A percentile compares a stretch with the other conserved stretches of the same genome.
These are phyloP conservation scores for Poecilus cupreus DNA, from an alignment of 2,888 invertebrate species.

Conservation along the genomic window DNA sequence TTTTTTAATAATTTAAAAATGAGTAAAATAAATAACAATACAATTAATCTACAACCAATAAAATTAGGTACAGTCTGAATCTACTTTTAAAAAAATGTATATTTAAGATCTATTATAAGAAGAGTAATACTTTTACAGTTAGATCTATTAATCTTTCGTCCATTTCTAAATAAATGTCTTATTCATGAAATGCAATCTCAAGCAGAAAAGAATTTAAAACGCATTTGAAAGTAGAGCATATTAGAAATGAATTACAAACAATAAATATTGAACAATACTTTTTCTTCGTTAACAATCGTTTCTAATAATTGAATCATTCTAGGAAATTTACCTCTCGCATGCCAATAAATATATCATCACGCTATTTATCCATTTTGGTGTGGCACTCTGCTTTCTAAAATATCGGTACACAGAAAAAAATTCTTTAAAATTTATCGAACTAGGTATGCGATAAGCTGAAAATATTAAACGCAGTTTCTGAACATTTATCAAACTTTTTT, in stretches of 20 bases:
- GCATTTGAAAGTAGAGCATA: conserved; percentile 22
- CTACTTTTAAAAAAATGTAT: background rate
- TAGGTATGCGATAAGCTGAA: too few relatives aligned
- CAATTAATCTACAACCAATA: background rate
- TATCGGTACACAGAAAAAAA: too few relatives aligned
- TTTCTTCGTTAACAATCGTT: conserved; percentile 3
- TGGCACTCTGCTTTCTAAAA: too few relatives aligned
- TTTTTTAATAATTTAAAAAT: background rate
- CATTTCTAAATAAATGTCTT: background rate
- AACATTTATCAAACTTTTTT: too few relatives aligned
- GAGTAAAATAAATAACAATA: background rate
- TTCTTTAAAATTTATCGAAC: too few relatives aligned
- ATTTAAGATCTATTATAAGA: background rate
- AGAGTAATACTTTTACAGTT: too few relatives aligned
- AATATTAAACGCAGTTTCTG: too few relatives aligned
- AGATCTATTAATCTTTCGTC: too few relatives aligned
- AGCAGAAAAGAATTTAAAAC: background rate
- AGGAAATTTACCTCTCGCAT: background rate
- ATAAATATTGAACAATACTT: conserved; percentile 31
- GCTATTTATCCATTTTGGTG: too few relatives aligned
- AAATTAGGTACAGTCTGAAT: background rate
- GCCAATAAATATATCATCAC: too few relatives aligned
- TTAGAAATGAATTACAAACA: background rate
- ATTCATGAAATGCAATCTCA: background rate
- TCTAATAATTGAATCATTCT: background rate